Conservation (phyloP, 2,113 vertebrate species). For the Mungos mungo region DNA sequence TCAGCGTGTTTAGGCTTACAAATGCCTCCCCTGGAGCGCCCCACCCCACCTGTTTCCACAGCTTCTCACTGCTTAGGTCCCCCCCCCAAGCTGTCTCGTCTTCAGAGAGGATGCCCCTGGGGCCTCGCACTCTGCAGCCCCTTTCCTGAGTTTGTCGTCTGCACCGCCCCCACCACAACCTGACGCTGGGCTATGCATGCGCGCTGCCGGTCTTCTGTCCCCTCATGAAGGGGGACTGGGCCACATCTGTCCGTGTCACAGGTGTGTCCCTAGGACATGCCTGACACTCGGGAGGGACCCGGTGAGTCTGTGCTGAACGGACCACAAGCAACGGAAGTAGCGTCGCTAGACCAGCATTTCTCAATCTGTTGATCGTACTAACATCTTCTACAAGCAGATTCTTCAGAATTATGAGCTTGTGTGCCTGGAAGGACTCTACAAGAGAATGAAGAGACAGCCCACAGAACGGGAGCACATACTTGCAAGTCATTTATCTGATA, state of each 20-base stretch:
- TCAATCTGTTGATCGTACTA: background rate
- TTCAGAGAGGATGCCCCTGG: background rate
- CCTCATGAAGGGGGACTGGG: background rate
- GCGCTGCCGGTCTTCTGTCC: fast-evolving
- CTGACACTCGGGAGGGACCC: background rate
- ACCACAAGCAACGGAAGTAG: background rate
- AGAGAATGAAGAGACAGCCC: background rate
- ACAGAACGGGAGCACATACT: background rate
- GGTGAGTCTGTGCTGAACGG: background rate
- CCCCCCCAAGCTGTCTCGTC: background rate
- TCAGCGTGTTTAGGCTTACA: fast-evolving
- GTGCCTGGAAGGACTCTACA: background rate
- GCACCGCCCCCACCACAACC: background rate
- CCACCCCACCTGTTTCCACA: background rate
- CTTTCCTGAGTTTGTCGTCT: background rate
- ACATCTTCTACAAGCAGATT: background rate
- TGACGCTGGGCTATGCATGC: background rate
- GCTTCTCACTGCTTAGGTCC: background rate
- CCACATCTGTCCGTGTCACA: fast-evolving
- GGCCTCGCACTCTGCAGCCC: fast-evolving
- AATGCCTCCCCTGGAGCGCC: fast-evolving
- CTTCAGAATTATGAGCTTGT: background rate
- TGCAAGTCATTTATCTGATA: background rate
- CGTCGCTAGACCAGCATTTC: background rate
- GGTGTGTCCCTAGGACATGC: background rate